Conservation (phyloP, 2,797 vertebrate species). For the Peromyscus attwateri region DNA sequence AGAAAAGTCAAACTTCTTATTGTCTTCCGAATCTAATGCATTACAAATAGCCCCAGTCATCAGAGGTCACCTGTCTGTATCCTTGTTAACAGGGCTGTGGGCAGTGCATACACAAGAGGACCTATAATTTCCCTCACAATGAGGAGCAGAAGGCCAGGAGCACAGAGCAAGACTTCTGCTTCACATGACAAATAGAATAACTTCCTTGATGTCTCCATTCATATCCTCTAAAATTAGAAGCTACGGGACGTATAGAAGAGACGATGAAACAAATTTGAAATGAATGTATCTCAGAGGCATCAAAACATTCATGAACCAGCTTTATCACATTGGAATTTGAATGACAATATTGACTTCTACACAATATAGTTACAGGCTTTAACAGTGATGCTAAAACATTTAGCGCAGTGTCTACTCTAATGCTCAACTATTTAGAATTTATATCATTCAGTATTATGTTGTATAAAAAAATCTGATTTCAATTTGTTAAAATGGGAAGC, state of each 20-base stretch:
- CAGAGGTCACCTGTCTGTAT: not conserved
- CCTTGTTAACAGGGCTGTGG: not conserved
- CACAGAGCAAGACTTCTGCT: not conserved
- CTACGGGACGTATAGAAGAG: not conserved
- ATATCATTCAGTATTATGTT: not conserved
- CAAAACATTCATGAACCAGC: not conserved
- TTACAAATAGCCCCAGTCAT: not conserved
- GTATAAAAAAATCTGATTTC: not conserved
- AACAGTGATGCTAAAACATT: not conserved
- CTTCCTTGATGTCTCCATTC: not conserved
- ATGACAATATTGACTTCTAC: not conserved
- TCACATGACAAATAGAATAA: not conserved
- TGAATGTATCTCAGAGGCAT: not conserved
- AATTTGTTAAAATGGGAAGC: not conserved
- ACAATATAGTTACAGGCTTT: not conserved
- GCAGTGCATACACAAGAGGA: not conserved
- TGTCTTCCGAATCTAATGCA: not conserved
- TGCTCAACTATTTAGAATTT: not conserved
- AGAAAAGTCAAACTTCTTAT: not conserved
- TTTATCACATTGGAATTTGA: not conserved
- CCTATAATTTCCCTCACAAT: not conserved
- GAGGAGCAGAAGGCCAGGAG: not conserved
- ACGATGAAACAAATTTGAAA: constrained; percentile 6
- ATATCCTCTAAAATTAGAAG: not conserved
- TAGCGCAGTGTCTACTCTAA: not conserved